These are phyloP conservation scores for Thaumatotibia leucotreta DNA, from an alignment of 1,140 invertebrate species.

Conservation along the genomic window DNA sequence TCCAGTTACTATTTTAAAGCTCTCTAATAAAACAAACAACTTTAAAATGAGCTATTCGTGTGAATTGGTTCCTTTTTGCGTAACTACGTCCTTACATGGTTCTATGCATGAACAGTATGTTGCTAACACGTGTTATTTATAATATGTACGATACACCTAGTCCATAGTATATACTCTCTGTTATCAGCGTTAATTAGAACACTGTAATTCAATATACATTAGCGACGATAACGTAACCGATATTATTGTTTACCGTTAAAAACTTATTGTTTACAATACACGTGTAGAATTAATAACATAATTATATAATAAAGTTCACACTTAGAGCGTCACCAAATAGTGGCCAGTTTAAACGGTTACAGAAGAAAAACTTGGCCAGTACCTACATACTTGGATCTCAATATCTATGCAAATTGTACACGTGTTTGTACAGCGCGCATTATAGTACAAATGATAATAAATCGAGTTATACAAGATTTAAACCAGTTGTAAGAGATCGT, in stretches of 20 bases:
- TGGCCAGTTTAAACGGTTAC: too few species aligned
- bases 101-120: too few species aligned
- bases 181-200: constrained; percentile 7
- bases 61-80: too few species aligned
- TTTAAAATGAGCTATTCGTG: too few species aligned
- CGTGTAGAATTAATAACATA: constrained; percentile 1
- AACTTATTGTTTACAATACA: constrained; percentile 5
- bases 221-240: constrained; percentile 1
- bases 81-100: too few species aligned
- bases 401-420: not conserved
- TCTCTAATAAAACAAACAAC: too few species aligned
- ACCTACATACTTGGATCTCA: not conserved
- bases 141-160: not conserved
- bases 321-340: not conserved
- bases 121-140: too few species aligned
- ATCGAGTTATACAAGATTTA: not conserved
- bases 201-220: constrained; percentile 3
- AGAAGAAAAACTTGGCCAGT: too few species aligned
- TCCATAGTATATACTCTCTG: not conserved
- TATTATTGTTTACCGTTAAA: constrained; percentile 7
- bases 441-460: not conserved
- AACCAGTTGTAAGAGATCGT: not conserved
- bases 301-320: not conserved
- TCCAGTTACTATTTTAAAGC: too few species aligned
- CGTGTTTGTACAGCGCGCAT: not conserved